Base-by-base conservation (phyloP, 1,140 invertebrate genomes). In the Drosophila sturtevanti region DNA sequence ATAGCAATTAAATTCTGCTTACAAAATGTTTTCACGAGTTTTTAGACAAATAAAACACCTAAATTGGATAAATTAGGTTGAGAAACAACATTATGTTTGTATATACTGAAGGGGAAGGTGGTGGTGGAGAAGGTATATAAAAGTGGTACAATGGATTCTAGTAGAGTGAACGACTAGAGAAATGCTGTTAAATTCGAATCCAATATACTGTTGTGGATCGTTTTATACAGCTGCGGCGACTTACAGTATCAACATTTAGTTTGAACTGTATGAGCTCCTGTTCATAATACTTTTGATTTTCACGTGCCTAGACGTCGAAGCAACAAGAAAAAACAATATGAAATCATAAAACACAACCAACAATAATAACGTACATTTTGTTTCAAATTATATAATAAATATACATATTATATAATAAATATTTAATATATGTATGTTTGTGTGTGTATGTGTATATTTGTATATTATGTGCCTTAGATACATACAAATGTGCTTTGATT, bases 181-280 rank as follows among this genome's bases (percentile, higher is more conserved):
- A 31, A 31, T 31, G 79, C 82, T 87, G 82, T 76, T 84, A 87
- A 79, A 31, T 3, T 24, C 2, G 24, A 2, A 24, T 24, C 24
- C 24, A 24, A 44, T 44, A 44, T 18, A 44, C 73, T 51, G 38
- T 24, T 12, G 16, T 51, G 38, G 35, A 56, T 37, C 27, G 11
- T 31, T 52, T 6, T 55, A 48, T 41, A 35, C n/a, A 63, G 68
- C 77, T 56, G 41, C 41, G 9, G 24, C 52, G 77, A 92, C 91
- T 92, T 91, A 92, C 90, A 90, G 79, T 77, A 64, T 81, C 86
- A 77, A 91, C 79, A 84, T 71, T 90, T 81, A 82, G 79, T 86
- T 92, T 92, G 77, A 90, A 80, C 64, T 90, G 85, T 79, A 87
- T 72, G 72, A 90, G 79, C 71, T 91, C 85, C 89, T 92, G 79